A percentile compares a stretch with the other conserved stretches of the same genome.
Conservation (phyloP, 2,797 vertebrate genomes). For the Lacerta viridis region DNA sequence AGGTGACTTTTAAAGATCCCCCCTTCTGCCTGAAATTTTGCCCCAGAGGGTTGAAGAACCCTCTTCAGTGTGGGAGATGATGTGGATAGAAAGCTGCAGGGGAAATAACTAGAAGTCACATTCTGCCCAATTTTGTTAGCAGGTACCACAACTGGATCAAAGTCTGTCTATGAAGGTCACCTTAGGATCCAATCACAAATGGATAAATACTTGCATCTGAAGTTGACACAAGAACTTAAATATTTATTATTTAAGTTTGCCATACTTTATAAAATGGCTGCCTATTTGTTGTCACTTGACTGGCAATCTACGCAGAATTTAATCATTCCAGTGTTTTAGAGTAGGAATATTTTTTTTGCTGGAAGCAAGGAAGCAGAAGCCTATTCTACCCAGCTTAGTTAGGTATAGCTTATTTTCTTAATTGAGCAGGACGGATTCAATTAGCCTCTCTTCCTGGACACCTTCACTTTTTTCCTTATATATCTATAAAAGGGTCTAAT, state of each 20-base stretch:
- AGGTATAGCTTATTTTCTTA: background rate
- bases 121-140: background rate
- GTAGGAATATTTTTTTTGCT: slow-evolving; percentile 25
- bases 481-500: background rate
- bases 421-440: background rate
- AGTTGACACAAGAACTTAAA: background rate
- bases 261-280: background rate
- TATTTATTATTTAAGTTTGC: background rate
- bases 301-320: slow-evolving; percentile 22
- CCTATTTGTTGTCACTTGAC: background rate
- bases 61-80: background rate
- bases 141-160: background rate
- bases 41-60: background rate
- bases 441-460: slow-evolving; percentile 15
- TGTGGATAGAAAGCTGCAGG: background rate
- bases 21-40: background rate
- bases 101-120: background rate
- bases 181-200: background rate
- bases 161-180: background rate
- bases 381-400: background rate
- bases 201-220: background rate
- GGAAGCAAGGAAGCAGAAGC: background rate
- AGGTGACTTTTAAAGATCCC: background rate
- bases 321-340: background rate
- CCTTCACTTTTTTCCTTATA: slow-evolving; percentile 8